Conservation (phyloP, 2,888 invertebrate genomes). For the Junonia oenone region DNA sequence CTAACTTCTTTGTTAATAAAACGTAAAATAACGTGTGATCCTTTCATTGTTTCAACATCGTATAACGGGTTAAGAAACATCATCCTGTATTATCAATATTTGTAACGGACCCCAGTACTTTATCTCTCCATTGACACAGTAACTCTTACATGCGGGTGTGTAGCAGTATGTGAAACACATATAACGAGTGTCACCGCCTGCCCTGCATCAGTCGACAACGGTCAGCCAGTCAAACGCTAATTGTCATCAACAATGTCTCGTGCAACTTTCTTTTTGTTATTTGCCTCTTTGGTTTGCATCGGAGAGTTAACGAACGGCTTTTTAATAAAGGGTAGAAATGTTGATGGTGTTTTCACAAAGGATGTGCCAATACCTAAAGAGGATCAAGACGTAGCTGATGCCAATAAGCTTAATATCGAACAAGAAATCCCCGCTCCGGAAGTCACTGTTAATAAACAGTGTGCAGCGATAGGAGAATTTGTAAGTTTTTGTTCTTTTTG, state of each 20-base stretch:
- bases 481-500: slow-evolving; percentile 43
- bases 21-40: too few relatives aligned
- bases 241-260: slow-evolving; percentile 36
- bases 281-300: slow-evolving; percentile 31
- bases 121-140: slow-evolving; percentile 6
- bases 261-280: slow-evolving; percentile 34
- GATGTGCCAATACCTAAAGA: slow-evolving; percentile 26
- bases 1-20: too few relatives aligned
- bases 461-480: slow-evolving; percentile 54
- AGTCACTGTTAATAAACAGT: slow-evolving; percentile 28
- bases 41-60: neutral
- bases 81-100: slow-evolving; percentile 9
- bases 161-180: slow-evolving; percentile 16
- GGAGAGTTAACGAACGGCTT: slow-evolving; percentile 38
- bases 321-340: slow-evolving; percentile 36
- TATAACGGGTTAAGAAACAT: neutral
- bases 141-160: slow-evolving; percentile 21
- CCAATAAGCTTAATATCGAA: slow-evolving; percentile 26
- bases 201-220: slow-evolving; percentile 27
- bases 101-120: slow-evolving; percentile 6
- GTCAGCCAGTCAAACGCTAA: slow-evolving; percentile 26
- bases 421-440: slow-evolving; percentile 12
- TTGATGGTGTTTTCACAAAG: slow-evolving; percentile 25
- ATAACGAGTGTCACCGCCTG: slow-evolving; percentile 18
- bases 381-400: slow-evolving; percentile 26